A percentile compares a stretch with the other conserved stretches of the same genome.
Evolutionary conservation across 2,113 vertebrate genomes (phyloP).

Genomic region (Haemorhous mexicanus): DNA sequence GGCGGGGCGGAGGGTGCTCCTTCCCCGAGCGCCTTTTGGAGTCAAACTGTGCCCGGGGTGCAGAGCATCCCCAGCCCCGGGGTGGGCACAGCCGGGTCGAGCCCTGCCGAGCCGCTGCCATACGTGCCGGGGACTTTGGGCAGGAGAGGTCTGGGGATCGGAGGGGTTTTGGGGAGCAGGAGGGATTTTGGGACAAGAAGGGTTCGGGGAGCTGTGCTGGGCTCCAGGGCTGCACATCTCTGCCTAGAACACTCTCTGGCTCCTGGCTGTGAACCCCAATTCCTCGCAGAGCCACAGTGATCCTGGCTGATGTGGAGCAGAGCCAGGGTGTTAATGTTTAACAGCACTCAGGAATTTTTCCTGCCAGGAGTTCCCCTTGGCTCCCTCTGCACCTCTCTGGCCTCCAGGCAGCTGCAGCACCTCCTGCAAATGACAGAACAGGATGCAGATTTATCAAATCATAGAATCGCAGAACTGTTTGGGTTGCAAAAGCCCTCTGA

Average conservation of each 20-base stretch:
- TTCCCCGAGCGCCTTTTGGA: not conserved
- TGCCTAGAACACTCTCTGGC: not conserved
- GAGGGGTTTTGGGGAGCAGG: not conserved
- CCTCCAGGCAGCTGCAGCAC: not conserved
- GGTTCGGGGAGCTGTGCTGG: accelerated
- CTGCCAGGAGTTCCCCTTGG: constrained; percentile 20
- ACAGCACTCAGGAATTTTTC: not conserved
- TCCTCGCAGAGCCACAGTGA: not conserved
- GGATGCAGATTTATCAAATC: not conserved
- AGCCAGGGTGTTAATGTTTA: not conserved
- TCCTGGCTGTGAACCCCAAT: not conserved
- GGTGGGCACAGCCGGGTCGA: not conserved
- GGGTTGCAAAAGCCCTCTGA: not conserved
- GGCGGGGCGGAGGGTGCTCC: not conserved
- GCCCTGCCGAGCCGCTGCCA: not conserved
- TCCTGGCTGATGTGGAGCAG: not conserved
- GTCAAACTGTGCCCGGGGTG: not conserved
- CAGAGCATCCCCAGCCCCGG: not conserved
- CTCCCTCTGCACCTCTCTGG: not conserved
- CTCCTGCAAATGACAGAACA: not conserved
- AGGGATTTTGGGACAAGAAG: not conserved
- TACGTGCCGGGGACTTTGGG: not conserved
- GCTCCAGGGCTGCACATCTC: not conserved
- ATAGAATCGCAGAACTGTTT: not conserved
- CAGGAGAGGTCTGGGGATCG: not conserved